Evolutionary conservation across 2,113 vertebrate species (phyloP).

Genomic region (Melanocharis versteri): DNA sequence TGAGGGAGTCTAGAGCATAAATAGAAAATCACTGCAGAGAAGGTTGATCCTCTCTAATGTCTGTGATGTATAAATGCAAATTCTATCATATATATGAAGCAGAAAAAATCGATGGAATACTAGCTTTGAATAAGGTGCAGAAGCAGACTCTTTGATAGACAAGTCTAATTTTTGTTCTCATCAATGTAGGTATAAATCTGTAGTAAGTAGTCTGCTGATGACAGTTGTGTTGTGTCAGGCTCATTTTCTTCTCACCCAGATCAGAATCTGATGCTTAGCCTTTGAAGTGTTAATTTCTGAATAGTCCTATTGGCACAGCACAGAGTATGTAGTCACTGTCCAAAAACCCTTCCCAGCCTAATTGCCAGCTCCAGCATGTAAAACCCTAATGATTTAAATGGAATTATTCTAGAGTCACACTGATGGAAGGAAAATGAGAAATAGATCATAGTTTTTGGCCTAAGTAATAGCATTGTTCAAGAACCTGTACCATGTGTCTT

Average conservation of each 20-base stretch:
- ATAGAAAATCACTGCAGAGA: not conserved
- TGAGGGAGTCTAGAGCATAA: not conserved
- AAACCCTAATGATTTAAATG: not conserved
- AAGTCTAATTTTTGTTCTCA: not conserved
- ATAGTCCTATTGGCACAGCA: slow-evolving; percentile 1
- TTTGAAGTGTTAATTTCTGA: slow-evolving; percentile 42
- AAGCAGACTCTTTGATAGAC: not conserved
- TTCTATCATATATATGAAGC: not conserved
- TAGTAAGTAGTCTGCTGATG: not conserved
- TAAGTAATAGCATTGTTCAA: not conserved
- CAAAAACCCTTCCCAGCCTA: slow-evolving; percentile 6
- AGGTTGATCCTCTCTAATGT: not conserved
- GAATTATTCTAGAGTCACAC: not conserved
- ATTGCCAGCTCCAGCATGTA: not conserved
- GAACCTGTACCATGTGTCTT: not conserved
- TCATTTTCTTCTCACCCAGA: not conserved
- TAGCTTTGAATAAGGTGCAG: not conserved
- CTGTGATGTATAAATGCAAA: not conserved
- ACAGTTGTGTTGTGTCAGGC: not conserved
- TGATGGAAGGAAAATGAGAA: not conserved
- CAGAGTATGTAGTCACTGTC: not conserved
- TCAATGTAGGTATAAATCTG: not conserved
- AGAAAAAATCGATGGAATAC: not conserved
- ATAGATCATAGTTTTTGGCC: not conserved
- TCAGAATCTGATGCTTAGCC: not conserved